Evolutionary conservation across 2,113 vertebrate species (phyloP).

Genomic region (Lethenteron camtschaticum): DNA sequence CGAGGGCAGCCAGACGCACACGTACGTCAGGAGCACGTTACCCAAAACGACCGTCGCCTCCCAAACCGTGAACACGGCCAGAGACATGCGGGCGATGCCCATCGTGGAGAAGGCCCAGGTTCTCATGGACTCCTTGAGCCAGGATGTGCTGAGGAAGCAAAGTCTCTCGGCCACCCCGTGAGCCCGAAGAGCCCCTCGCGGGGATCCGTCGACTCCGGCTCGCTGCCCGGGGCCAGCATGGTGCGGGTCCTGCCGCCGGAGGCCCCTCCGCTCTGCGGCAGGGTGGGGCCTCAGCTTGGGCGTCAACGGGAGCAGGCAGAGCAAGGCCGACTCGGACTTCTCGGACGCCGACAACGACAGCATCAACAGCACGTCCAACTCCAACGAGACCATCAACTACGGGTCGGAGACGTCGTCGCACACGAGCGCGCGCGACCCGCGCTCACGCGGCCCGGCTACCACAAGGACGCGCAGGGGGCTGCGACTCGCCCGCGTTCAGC

Average conservation of each 20-base stretch:
- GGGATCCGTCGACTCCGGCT: slow-evolving; percentile 7
- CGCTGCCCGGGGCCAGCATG: slow-evolving; percentile 16
- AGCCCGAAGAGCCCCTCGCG: slow-evolving; percentile 61
- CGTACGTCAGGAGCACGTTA: slow-evolving; percentile 56
- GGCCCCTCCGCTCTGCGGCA: slow-evolving; percentile 36
- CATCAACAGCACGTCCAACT: slow-evolving; percentile 93
- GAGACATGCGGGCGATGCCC: slow-evolving; percentile 15
- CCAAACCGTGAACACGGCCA: not conserved
- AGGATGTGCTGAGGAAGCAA: too few relatives aligned
- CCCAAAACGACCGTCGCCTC: too few relatives aligned
- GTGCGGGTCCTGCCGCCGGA: slow-evolving; percentile 44
- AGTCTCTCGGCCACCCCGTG: slow-evolving; percentile 32
- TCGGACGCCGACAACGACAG: slow-evolving; percentile 91
- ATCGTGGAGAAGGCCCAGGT: slow-evolving; percentile 59
- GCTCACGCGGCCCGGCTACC: slow-evolving; percentile 85
- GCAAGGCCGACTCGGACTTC: slow-evolving; percentile 86
- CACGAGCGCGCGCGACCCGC: slow-evolving; percentile 77
- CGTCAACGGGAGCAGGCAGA: slow-evolving; percentile 72
- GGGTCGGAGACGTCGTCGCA: slow-evolving; percentile 82
- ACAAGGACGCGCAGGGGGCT: slow-evolving; percentile 92
- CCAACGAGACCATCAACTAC: slow-evolving; percentile 90
- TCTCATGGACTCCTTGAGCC: slow-evolving; percentile 1
- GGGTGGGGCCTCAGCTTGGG: slow-evolving; percentile 52
- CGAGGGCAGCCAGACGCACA: slow-evolving; percentile 59
- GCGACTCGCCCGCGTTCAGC: slow-evolving; percentile 93